Conservation (phyloP, 2,888 invertebrate species). For the Thereva unica region DNA sequence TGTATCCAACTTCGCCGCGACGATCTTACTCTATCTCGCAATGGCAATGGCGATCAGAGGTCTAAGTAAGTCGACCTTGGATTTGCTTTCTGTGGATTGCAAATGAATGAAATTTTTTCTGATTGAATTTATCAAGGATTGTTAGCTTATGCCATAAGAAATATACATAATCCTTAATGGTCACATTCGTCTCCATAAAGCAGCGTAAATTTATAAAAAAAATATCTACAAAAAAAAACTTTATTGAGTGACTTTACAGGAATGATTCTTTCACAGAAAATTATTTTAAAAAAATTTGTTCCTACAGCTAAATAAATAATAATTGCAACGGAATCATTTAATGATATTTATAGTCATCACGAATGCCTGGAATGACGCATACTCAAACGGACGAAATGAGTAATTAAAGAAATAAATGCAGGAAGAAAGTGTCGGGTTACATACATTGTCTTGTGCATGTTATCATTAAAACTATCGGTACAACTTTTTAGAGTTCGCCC, state of each 20-base stretch:
- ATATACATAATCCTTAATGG: neutral
- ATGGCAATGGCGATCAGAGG: too few species aligned
- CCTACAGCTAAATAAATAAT: neutral
- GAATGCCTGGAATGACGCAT: too few species aligned
- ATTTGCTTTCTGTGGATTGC: too few species aligned
- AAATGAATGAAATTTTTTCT: too few species aligned
- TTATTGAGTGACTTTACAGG: slow-evolving; percentile 15
- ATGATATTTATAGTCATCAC: neutral
- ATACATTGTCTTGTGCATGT: slow-evolving; percentile 1
- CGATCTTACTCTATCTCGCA: too few species aligned
- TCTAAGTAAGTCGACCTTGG: too few species aligned
- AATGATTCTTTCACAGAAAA: slow-evolving; percentile 3
- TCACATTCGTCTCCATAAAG: neutral
- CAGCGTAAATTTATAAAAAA: neutral
- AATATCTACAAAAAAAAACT: slow-evolving; percentile 1
- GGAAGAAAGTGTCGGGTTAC: neutral
- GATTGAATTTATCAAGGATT: too few species aligned
- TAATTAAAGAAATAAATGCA: neutral
- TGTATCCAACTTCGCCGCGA: too few species aligned
- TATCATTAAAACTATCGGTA: neutral
- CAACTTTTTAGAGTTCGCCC: slow-evolving; percentile 52
- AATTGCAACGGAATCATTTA: neutral
- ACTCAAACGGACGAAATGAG: too few species aligned
- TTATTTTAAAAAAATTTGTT: neutral
- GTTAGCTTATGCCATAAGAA: neutral